Conservation (phyloP, 2,888 invertebrate species). For the Sesia apiformis region DNA sequence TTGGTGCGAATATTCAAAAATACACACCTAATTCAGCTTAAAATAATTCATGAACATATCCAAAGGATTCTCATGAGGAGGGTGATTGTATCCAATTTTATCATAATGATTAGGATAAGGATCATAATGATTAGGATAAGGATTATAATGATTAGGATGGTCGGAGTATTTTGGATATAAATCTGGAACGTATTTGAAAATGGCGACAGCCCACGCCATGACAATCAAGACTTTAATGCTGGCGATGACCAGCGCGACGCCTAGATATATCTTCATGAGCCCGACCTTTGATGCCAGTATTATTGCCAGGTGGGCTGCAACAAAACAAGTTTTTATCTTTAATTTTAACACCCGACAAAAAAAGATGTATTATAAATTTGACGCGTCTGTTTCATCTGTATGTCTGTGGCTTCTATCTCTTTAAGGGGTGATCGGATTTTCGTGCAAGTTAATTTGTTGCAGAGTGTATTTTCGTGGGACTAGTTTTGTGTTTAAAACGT, state of each 20-base stretch:
- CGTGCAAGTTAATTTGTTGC: no score
- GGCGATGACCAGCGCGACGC: conserved; percentile 39
- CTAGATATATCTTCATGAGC: conserved; percentile 48
- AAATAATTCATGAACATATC: neutral
- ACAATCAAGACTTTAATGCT: conserved; percentile 43
- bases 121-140: neutral
- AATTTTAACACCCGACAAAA: neutral
- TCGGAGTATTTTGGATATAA: conserved; percentile 29
- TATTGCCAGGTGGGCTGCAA: conserved; percentile 58
- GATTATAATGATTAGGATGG: conserved; percentile 11
- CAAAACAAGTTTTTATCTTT: conserved; percentile 16
- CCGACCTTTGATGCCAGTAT: conserved; percentile 51
- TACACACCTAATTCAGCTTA: neutral
- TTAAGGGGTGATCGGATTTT: no score
- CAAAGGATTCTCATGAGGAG: neutral
- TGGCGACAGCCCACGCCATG: conserved; percentile 49
- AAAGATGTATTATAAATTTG: neutral
- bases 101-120: conserved; percentile 6
- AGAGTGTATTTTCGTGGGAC: no score
- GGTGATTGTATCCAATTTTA: conserved; percentile 3
- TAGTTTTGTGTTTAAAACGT: no score
- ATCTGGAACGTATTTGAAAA: conserved; percentile 49
- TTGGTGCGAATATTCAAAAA: neutral
- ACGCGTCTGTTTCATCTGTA: neutral
- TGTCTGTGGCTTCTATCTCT: no score